Evolutionary conservation across 2,113 vertebrate genomes (phyloP).

Genomic region (Diglossa brunneiventris): DNA sequence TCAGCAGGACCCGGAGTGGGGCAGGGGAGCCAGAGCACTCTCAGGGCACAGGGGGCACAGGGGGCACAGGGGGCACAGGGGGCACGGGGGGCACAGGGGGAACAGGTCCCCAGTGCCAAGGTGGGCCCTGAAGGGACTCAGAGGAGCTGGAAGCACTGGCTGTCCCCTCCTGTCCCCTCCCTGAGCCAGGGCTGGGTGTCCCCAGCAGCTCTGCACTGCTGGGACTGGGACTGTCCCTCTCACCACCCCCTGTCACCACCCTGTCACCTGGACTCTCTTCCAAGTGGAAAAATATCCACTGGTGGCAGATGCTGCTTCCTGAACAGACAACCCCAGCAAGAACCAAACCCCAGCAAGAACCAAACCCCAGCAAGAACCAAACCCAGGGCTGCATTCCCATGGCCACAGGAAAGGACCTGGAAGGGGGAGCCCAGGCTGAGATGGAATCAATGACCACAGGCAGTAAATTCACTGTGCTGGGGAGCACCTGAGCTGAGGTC

Average conservation of each 20-base stretch:
- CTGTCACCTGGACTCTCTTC: neutral
- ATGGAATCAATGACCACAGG: rapidly evolving
- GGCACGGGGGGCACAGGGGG: no score
- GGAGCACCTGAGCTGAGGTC: neutral
- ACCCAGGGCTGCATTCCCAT: rapidly evolving
- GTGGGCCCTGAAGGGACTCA: rapidly evolving
- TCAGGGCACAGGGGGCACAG: rapidly evolving
- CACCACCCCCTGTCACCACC: neutral
- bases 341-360: neutral
- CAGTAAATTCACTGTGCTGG: neutral
- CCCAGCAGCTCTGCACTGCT: neutral
- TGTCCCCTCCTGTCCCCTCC: neutral
- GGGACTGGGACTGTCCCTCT: neutral
- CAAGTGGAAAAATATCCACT: rapidly evolving
- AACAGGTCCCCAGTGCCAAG: neutral
- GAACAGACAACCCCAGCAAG: neutral
- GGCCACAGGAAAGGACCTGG: neutral
- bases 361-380: neutral
- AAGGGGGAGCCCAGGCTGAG: neutral
- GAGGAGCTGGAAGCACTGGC: neutral
- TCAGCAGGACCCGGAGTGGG: rapidly evolving
- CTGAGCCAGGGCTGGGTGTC: neutral
- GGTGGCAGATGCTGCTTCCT: neutral
- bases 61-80: no score
- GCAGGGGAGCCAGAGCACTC: neutral